Conservation (phyloP, 1,140 invertebrate species). For the Nilaparvata lugens region DNA sequence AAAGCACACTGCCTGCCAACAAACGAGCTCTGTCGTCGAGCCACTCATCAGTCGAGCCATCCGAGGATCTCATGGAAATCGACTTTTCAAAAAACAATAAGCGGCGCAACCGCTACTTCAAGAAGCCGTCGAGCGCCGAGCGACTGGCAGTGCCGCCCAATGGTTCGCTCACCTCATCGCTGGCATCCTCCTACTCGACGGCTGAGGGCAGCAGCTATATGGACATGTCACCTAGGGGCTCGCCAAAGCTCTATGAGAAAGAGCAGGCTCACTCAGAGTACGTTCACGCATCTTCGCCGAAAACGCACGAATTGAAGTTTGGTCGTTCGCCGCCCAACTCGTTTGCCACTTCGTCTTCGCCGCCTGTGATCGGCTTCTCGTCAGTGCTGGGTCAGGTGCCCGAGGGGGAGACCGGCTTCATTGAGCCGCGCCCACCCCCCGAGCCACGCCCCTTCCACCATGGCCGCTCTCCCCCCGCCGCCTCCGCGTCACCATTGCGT, state of each 20-base stretch:
- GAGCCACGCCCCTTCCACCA: conserved; percentile 7
- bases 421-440: conserved; percentile 29
- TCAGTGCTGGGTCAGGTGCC: conserved; percentile 23
- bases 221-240: conserved; percentile 26
- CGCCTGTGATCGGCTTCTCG: conserved; percentile 15
- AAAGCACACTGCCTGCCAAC: conserved; percentile 14
- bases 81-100: conserved; percentile 48
- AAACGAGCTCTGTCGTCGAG: conserved; percentile 43
- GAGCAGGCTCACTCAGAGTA: conserved; percentile 7
- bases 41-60: conserved; percentile 52
- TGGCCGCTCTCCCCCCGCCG: conserved; percentile 17
- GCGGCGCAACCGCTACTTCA: conserved; percentile 9
- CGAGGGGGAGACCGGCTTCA: conserved; percentile 27
- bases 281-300: conserved; percentile 17
- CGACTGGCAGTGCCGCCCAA: conserved; percentile 19
- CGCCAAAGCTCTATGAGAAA: conserved; percentile 19
- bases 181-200: conserved; percentile 24
- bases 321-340: conserved; percentile 25
- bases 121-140: conserved; percentile 23
- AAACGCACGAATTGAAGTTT: conserved; percentile 2
- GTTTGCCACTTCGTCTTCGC: conserved; percentile 16
- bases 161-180: conserved; percentile 13
- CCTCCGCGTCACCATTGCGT: conserved; percentile 7
- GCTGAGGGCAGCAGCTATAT: conserved; percentile 25
- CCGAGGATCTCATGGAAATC: conserved; percentile 71